Conservation (phyloP, 2,113 vertebrate species). For the Sphyrna mokarran region DNA sequence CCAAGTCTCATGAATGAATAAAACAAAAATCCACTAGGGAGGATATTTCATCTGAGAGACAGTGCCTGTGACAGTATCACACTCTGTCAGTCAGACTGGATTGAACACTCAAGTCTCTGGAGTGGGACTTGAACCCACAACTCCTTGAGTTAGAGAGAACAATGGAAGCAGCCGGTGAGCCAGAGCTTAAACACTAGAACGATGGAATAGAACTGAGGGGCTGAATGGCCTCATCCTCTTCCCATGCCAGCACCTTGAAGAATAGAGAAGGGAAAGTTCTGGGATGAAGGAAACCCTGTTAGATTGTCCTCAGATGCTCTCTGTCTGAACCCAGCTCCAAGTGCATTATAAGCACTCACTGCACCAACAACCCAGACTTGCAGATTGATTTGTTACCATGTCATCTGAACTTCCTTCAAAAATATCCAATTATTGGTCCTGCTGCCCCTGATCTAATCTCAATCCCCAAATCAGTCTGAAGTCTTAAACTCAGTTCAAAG, state of each 20-base stretch:
- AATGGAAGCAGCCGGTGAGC: too few species aligned
- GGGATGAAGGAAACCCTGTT: background rate
- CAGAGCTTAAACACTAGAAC: background rate
- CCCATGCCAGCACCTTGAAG: background rate
- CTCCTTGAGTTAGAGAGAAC: background rate
- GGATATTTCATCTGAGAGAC: background rate
- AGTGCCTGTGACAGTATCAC: background rate
- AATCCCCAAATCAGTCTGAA: background rate
- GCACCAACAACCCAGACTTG: background rate
- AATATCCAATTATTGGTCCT: background rate
- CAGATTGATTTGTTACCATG: background rate
- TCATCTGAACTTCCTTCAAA: background rate
- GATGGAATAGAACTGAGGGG: background rate
- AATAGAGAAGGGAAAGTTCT: background rate
- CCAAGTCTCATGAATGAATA: too few species aligned
- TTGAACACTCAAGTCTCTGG: background rate
- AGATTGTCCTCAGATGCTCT: background rate
- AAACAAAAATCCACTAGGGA: too few species aligned
- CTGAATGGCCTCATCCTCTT: background rate
- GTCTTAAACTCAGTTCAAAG: slow-evolving; percentile 3
- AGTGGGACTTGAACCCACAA: background rate
- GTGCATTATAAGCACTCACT: background rate
- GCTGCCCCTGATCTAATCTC: slow-evolving; percentile 4
- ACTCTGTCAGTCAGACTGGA: background rate
- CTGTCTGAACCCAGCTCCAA: background rate